Percentiles rank a stretch among this genome's conserved stretches.
phyloP scores from a whole-genome alignment of 2,113 vertebrate genomes.

The Xyrauchen texanus region DNA sequence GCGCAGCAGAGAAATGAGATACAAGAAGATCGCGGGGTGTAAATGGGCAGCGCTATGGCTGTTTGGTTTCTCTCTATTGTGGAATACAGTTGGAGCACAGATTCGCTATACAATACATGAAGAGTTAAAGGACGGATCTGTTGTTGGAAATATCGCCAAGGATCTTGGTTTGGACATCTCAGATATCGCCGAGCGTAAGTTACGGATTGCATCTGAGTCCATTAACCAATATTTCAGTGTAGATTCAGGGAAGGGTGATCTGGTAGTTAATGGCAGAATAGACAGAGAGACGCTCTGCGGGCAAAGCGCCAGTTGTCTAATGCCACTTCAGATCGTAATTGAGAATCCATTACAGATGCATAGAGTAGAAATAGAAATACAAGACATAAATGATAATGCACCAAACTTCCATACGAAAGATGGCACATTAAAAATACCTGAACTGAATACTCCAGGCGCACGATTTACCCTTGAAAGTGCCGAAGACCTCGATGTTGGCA shows the following conservation, averaged over 20 bases:
- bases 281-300: slow-evolving; percentile 78
- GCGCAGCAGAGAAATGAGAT: too few relatives aligned
- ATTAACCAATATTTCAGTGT: slow-evolving; percentile 70
- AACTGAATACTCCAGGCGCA: slow-evolving; percentile 28
- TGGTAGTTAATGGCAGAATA: slow-evolving; percentile 69
- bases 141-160: slow-evolving; percentile 38
- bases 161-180: slow-evolving; percentile 68
- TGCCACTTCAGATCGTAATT: slow-evolving; percentile 71
- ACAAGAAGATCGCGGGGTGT: too few relatives aligned
- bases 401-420: slow-evolving; percentile 70
- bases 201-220: slow-evolving; percentile 69
- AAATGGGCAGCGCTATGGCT: too few relatives aligned
- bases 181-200: slow-evolving; percentile 64
- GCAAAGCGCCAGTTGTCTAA: slow-evolving; percentile 63
- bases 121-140: slow-evolving; percentile 67
- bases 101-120: slow-evolving; percentile 71
- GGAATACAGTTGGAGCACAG: slow-evolving; percentile 66
- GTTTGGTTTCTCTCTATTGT: slow-evolving; percentile 48
- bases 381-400: slow-evolving; percentile 76
- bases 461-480: slow-evolving; percentile 73
- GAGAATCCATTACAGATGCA: slow-evolving; percentile 73
- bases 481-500: slow-evolving; percentile 72
- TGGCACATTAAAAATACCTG: slow-evolving; percentile 68
- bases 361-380: slow-evolving; percentile 70
- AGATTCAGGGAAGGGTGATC: slow-evolving; percentile 64